A percentile compares a stretch with the other conserved stretches of the same genome.
Evolutionary conservation across 2,888 invertebrate genomes (phyloP).

Genomic region (Leuctra nigra): DNA sequence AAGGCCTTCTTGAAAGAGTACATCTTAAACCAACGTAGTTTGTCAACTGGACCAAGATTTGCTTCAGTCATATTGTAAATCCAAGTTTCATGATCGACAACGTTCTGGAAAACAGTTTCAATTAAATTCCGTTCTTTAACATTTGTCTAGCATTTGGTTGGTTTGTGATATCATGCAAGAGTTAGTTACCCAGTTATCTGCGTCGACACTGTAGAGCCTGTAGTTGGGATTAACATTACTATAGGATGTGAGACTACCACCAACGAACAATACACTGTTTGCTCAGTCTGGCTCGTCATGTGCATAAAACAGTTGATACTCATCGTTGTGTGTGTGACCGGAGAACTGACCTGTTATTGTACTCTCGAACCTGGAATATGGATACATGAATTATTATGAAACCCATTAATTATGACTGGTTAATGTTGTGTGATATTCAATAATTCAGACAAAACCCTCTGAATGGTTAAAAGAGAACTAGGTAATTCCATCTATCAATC

Average conservation of each 20-base stretch:
- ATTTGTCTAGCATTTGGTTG: too few relatives aligned
- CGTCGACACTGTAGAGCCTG: too few relatives aligned
- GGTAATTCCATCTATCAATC: too few relatives aligned
- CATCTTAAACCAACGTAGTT: conserved; percentile 65
- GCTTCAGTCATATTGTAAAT: conserved; percentile 70
- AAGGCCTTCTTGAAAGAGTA: conserved; percentile 69
- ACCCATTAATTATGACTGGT: too few relatives aligned
- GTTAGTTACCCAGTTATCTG: too few relatives aligned
- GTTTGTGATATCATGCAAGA: too few relatives aligned
- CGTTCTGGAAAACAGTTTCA: conserved; percentile 49
- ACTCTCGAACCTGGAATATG: conserved; percentile 65
- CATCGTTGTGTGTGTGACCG: conserved; percentile 74
- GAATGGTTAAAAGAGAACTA: too few relatives aligned
- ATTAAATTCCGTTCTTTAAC: too few relatives aligned
- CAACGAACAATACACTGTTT: conserved; percentile 68
- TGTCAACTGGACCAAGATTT: conserved; percentile 48
- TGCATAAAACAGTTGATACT: conserved; percentile 63
- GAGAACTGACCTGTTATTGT: conserved; percentile 75
- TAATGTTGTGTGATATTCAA: too few relatives aligned
- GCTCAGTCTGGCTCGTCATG: conserved; percentile 47
- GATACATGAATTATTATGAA: too few relatives aligned
- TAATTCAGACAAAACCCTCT: too few relatives aligned
- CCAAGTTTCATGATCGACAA: conserved; percentile 62
- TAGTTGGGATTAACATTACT: conserved; percentile 73
- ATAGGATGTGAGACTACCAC: conserved; percentile 74